A percentile compares a stretch with the other conserved stretches of the same genome.
phyloP scores from a whole-genome alignment of 2,113 vertebrate species.

The Pterocles orientalis region DNA sequence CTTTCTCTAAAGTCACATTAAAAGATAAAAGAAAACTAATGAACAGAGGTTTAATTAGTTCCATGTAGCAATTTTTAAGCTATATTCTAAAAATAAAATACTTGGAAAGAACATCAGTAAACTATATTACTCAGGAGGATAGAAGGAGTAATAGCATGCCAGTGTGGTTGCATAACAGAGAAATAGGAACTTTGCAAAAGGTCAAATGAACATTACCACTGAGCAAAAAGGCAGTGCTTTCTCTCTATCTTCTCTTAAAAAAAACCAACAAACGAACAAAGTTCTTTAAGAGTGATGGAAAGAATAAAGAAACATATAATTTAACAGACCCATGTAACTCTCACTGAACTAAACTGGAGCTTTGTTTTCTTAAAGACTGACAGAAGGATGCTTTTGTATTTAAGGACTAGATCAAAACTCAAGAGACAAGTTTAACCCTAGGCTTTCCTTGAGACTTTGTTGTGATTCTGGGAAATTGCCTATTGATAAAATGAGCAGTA shows the following conservation, averaged over 20 bases:
- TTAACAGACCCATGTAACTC: neutral
- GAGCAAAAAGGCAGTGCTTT: neutral
- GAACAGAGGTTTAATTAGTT: conserved; percentile 46
- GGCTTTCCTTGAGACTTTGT: neutral
- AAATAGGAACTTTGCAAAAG: conserved; percentile 42
- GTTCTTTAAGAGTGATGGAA: neutral
- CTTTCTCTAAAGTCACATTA: conserved; percentile 11
- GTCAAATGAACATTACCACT: conserved; percentile 13
- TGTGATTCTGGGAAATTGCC: neutral
- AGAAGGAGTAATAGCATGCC: conserved; percentile 9
- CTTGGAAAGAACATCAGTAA: conserved; percentile 53
- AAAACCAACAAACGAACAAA: neutral
- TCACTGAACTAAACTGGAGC: neutral
- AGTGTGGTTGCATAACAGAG: neutral
- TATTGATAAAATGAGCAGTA: neutral
- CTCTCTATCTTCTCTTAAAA: neutral
- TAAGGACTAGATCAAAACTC: neutral
- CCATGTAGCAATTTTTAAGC: conserved; percentile 17
- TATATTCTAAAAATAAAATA: conserved; percentile 57
- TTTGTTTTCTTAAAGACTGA: neutral
- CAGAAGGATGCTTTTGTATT: conserved; percentile 15
- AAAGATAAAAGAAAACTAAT: conserved; percentile 53
- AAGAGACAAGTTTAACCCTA: neutral
- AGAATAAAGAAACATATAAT: conserved; percentile 7
- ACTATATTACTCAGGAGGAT: conserved; percentile 41